These are phyloP conservation scores for Morpho deidamia DNA, from an alignment of 2,888 invertebrate species.

Conservation along the genomic window DNA sequence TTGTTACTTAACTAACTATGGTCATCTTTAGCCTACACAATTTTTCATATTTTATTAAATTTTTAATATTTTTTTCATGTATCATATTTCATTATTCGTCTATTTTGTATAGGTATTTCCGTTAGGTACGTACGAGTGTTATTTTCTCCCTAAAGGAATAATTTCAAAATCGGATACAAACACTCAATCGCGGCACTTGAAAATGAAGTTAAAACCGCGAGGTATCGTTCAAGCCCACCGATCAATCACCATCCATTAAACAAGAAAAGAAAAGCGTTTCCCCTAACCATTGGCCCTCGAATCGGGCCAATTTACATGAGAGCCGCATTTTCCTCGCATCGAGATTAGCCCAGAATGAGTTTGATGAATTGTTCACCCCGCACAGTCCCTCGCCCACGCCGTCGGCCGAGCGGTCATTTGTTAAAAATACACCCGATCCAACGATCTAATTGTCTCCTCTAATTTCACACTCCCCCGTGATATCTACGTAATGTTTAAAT, in stretches of 20 bases:
- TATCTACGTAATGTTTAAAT: slow-evolving; percentile 61
- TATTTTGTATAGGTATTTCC: too few relatives aligned
- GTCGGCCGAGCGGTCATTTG: slow-evolving; percentile 68
- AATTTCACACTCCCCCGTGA: slow-evolving; percentile 74
- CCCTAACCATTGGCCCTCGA: slow-evolving; percentile 74
- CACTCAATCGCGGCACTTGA: slow-evolving; percentile 58
- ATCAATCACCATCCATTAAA: slow-evolving; percentile 79
- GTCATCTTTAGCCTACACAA: too few relatives aligned
- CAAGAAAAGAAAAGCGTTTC: slow-evolving; percentile 77
- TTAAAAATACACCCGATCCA: slow-evolving; percentile 78
- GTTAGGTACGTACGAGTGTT: too few relatives aligned
- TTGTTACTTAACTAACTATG: too few relatives aligned
- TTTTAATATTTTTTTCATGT: too few relatives aligned
- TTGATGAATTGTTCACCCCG: slow-evolving; percentile 73
- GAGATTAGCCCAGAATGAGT: slow-evolving; percentile 78
- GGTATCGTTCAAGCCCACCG: slow-evolving; percentile 65
- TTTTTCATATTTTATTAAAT: too few relatives aligned
- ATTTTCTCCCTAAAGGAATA: slow-evolving; percentile 10
- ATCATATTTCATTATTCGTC: too few relatives aligned
- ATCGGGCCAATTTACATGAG: slow-evolving; percentile 78
- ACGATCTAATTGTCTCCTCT: slow-evolving; percentile 78
- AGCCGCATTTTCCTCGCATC: slow-evolving; percentile 77
- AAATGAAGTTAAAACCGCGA: slow-evolving; percentile 73
- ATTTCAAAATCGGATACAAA: slow-evolving; percentile 41
- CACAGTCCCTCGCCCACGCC: slow-evolving; percentile 36